These are phyloP conservation scores for Murina feae DNA, from an alignment of 2,113 vertebrate species.

Conservation along the genomic window DNA sequence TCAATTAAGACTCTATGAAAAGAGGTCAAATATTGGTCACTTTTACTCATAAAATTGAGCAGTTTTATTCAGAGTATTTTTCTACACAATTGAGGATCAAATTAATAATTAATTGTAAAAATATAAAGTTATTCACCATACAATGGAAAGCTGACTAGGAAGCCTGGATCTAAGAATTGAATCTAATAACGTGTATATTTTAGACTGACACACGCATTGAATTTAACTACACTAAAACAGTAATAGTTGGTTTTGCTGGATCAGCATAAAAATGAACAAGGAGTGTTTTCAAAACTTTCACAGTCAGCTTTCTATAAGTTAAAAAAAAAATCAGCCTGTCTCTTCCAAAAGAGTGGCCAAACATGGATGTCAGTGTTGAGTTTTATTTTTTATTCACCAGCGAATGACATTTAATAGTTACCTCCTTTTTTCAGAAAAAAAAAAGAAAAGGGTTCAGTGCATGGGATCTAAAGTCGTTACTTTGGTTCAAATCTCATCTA, in stretches of 20 bases:
- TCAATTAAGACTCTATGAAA: conserved; percentile 64
- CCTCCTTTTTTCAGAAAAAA: background rate
- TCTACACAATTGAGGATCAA: conserved; percentile 11
- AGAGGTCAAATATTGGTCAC: conserved; percentile 51
- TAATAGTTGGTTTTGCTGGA: background rate
- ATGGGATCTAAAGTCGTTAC: background rate
- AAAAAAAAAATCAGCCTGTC: background rate
- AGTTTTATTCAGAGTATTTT: conserved; percentile 49
- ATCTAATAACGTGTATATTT: background rate
- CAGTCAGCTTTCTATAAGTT: background rate
- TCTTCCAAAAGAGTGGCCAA: background rate
- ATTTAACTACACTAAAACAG: background rate
- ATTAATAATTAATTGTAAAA: conserved; percentile 59
- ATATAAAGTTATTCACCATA: background rate
- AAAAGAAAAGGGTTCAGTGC: background rate
- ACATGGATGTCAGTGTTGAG: background rate
- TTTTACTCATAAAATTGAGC: conserved; percentile 58
- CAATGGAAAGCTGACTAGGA: background rate
- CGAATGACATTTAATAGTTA: background rate
- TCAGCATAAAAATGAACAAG: background rate
- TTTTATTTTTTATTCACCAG: background rate
- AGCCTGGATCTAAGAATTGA: background rate
- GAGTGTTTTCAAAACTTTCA: background rate
- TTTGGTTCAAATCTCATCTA: background rate
- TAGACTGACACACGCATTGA: background rate